A percentile compares a stretch with the other conserved stretches of the same genome.
These are phyloP conservation scores for Bujurquina vittata DNA, from an alignment of 2,113 vertebrate genomes.

Conservation along the genomic window DNA sequence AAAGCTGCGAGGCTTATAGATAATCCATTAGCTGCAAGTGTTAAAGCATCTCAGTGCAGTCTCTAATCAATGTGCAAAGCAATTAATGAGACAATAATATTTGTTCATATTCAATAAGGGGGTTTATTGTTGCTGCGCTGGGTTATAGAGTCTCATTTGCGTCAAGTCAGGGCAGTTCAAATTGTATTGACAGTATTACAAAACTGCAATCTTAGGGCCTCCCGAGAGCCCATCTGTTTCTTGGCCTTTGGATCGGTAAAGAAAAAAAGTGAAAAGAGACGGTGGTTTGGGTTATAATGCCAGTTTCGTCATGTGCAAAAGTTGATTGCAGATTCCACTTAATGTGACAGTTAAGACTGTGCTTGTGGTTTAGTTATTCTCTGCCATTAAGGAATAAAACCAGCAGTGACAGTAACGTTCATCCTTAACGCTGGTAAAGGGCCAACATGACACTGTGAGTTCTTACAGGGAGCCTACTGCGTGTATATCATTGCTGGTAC, in stretches of 20 bases:
- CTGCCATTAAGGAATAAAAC: neutral
- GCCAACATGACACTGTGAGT: neutral
- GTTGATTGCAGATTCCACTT: neutral
- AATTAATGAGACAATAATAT: constrained; percentile 26
- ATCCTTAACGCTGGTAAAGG: neutral
- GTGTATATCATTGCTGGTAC: neutral
- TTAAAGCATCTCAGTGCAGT: constrained; percentile 28
- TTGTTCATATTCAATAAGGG: constrained; percentile 9
- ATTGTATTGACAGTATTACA: neutral
- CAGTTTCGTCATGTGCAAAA: neutral
- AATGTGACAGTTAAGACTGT: neutral
- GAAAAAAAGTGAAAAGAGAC: neutral
- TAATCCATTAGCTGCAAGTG: constrained; percentile 46
- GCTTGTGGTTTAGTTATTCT: neutral
- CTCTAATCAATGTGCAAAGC: constrained; percentile 32
- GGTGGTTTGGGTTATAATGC: neutral
- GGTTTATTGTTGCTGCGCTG: neutral
- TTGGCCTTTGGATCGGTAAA: neutral
- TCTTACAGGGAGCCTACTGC: neutral
- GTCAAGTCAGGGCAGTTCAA: neutral
- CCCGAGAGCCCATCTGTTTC: neutral
- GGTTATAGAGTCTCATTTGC: constrained; percentile 4
- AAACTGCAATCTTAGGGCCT: neutral
- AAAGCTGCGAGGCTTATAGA: neutral
- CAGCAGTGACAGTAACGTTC: neutral